A percentile compares a stretch with the other conserved stretches of the same genome.
Conservation (phyloP, 2,797 vertebrate species). For the Distichodus sexfasciatus region DNA sequence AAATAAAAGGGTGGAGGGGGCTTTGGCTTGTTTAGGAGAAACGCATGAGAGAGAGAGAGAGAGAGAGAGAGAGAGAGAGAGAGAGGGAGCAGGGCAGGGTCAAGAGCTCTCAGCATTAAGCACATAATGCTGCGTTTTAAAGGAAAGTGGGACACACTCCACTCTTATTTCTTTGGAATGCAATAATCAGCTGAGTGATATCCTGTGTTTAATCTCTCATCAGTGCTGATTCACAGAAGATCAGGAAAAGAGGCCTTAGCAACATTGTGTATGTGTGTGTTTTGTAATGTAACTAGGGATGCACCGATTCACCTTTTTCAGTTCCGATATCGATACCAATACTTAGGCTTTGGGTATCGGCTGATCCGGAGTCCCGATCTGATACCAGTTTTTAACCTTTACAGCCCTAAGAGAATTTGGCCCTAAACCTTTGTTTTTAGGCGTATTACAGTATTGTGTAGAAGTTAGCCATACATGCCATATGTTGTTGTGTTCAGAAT, state of each 20-base stretch:
- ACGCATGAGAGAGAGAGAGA: slow-evolving; percentile 45
- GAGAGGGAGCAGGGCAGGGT: slow-evolving; percentile 9
- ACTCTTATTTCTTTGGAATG: slow-evolving; percentile 54
- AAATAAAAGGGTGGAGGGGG: background rate
- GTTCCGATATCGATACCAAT: no score
- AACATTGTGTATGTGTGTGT: no score
- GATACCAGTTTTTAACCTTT: no score
- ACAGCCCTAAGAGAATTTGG: no score
- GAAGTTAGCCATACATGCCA: no score
- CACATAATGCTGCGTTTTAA: slow-evolving; percentile 40
- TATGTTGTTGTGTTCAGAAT: no score
- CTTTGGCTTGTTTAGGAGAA: slow-evolving; percentile 55
- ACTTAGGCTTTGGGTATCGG: no score
- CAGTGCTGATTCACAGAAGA: slow-evolving; percentile 44
- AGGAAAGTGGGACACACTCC: slow-evolving; percentile 39
- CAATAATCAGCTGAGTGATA: slow-evolving; percentile 50
- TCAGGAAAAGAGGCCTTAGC: slow-evolving; percentile 16
- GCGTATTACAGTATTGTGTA: no score
- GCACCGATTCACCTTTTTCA: no score
- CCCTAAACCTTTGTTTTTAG: no score
- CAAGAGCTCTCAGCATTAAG: slow-evolving; percentile 24
- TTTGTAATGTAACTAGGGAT: no score
- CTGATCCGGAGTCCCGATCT: no score
- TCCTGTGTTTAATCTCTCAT: slow-evolving; percentile 45
- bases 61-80: slow-evolving; percentile 17